These are phyloP conservation scores for Cynodonichthys magdalenae DNA, from an alignment of 2,797 vertebrate species.

Conservation along the genomic window DNA sequence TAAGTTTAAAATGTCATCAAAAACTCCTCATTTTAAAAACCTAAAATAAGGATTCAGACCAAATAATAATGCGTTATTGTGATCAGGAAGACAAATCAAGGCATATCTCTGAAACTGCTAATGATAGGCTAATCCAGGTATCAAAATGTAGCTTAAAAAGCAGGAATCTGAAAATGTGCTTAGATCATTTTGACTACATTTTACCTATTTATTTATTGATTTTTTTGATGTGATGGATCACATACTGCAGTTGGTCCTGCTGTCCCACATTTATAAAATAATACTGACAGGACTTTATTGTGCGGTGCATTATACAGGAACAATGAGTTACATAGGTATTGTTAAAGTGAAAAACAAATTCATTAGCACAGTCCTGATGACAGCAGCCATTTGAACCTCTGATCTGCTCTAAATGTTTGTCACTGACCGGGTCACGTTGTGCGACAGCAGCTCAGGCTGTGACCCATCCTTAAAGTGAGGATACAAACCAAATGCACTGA, in stretches of 20 bases:
- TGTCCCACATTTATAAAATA: not conserved
- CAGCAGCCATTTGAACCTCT: conserved; percentile 19
- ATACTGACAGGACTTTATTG: not conserved
- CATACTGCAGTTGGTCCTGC: not conserved
- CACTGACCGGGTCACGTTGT: conserved; percentile 20
- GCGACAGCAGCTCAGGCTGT: conserved; percentile 4
- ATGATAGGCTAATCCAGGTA: no score
- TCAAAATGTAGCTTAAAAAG: no score
- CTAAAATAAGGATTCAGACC: no score
- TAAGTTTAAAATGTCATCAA: no score
- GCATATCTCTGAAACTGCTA: no score
- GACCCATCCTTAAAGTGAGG: conserved; percentile 8
- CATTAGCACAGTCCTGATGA: conserved; percentile 10
- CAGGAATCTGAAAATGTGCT: no score
- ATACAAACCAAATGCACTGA: conserved; percentile 3
- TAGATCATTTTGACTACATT: no score
- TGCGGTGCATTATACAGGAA: not conserved
- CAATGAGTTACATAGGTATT: not conserved
- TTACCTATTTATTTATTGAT: no score
- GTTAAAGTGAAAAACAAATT: not conserved
- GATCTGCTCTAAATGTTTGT: conserved; percentile 35
- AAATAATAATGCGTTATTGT: no score
- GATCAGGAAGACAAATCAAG: no score
- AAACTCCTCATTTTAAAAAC: no score
- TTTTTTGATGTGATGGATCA: no score